These are phyloP conservation scores for Pterophyllum scalare DNA, from an alignment of 2,113 vertebrate genomes.

Conservation along the genomic window DNA sequence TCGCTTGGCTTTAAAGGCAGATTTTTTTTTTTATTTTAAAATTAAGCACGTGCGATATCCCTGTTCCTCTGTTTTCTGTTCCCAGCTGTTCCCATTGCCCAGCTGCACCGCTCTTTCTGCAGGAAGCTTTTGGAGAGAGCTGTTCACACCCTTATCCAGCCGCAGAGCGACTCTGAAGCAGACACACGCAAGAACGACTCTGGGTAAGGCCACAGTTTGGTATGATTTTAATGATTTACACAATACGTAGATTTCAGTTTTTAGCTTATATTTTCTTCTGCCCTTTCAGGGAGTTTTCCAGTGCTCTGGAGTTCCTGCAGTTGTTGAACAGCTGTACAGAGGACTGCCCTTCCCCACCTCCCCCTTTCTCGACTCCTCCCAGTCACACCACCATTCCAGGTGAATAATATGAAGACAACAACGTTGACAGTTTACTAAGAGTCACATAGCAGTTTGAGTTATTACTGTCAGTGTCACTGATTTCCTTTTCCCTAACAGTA, in stretches of 20 bases:
- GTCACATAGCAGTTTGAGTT: constrained; percentile 10
- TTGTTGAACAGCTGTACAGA: constrained; percentile 92
- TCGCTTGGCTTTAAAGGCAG: no score
- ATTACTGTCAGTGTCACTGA: not conserved
- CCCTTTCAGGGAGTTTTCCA: constrained; percentile 87
- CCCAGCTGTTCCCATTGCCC: constrained; percentile 92
- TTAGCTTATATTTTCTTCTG: not conserved
- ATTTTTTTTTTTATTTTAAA: not conserved
- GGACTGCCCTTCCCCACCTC: constrained; percentile 71
- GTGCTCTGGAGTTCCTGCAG: constrained; percentile 90
- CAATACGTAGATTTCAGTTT: not conserved
- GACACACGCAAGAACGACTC: constrained; percentile 69
- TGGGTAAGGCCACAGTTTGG: constrained; percentile 56
- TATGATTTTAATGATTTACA: not conserved
- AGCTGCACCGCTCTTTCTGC: constrained; percentile 95
- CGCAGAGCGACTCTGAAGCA: constrained; percentile 81
- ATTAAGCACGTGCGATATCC: no score
- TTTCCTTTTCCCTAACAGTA: not conserved
- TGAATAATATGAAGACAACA: constrained; percentile 22
- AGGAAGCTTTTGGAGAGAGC: constrained; percentile 93
- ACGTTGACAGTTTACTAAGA: not conserved
- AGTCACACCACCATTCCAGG: constrained; percentile 78
- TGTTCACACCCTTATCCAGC: constrained; percentile 91
- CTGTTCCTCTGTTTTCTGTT: not conserved
- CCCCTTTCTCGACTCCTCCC: constrained; percentile 76